Conservation (phyloP, 2,888 invertebrate genomes). For the Pyrochroa serraticornis region DNA sequence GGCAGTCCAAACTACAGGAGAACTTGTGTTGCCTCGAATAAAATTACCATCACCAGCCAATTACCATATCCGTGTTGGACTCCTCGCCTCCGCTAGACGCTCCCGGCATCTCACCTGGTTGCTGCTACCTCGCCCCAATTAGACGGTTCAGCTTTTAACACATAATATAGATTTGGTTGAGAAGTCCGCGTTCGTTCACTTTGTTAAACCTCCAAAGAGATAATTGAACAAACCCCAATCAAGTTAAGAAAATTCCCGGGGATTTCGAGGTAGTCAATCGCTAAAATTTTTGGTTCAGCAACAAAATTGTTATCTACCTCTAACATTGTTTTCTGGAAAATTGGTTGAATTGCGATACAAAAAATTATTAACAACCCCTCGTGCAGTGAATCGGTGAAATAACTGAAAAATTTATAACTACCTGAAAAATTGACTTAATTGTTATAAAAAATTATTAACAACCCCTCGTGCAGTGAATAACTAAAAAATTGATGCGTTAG, state of each 20-base stretch:
- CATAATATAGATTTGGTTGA: conserved; percentile 19
- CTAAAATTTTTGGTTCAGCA: not conserved
- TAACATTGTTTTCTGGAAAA: too few species aligned
- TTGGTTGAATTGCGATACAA: too few species aligned
- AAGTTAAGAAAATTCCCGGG: not conserved
- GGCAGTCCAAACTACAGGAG: conserved; percentile 49
- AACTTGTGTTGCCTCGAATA: conserved; percentile 47
- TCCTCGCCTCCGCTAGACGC: conserved; percentile 28
- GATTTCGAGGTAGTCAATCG: not conserved
- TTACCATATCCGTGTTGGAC: conserved; percentile 49
- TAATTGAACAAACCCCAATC: not conserved
- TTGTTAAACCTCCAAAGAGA: not conserved
- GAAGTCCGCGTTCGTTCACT: not conserved
- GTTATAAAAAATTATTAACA: too few species aligned
- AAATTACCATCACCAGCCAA: conserved; percentile 53
- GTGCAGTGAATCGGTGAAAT: too few species aligned
- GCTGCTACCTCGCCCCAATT: conserved; percentile 28
- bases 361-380: too few species aligned
- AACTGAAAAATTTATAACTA: too few species aligned
- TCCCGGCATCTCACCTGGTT: conserved; percentile 41
- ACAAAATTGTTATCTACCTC: too few species aligned
- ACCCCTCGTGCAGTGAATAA: too few species aligned
- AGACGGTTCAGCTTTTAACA: conserved; percentile 26
- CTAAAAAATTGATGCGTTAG: too few species aligned
- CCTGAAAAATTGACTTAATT: too few species aligned